These are phyloP conservation scores for Coregonus ussuriensis DNA, from an alignment of 2,797 vertebrate genomes.

Conservation along the genomic window DNA sequence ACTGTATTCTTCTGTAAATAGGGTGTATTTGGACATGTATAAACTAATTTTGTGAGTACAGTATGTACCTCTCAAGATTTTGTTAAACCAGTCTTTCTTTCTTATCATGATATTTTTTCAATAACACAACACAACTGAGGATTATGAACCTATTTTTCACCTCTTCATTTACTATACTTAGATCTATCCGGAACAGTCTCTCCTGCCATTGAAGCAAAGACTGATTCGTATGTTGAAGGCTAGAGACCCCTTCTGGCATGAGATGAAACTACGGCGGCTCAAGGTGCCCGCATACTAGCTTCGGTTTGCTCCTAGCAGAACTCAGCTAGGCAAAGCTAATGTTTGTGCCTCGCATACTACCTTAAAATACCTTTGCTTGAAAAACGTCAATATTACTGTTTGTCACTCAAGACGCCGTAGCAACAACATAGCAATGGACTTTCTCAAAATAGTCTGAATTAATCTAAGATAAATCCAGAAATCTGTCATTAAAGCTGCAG, in stretches of 20 bases:
- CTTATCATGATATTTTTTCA: not conserved
- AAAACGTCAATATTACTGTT: too few relatives aligned
- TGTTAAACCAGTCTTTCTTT: not conserved
- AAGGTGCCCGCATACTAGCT: not conserved
- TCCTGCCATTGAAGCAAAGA: not conserved
- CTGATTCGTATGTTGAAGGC: not conserved
- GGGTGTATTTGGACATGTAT: not conserved
- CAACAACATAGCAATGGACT: too few relatives aligned
- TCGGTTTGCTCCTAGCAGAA: not conserved
- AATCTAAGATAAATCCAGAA: too few relatives aligned
- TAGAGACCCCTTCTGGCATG: constrained; percentile 50
- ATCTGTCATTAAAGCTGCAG: too few relatives aligned
- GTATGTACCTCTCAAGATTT: not conserved
- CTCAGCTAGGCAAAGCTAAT: too few relatives aligned
- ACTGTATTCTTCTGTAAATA: not conserved
- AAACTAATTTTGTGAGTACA: not conserved
- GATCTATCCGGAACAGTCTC: not conserved
- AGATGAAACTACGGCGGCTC: not conserved
- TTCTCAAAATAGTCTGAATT: too few relatives aligned
- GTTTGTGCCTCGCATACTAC: too few relatives aligned
- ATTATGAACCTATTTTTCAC: not conserved
- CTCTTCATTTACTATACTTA: not conserved
- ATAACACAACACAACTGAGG: not conserved
- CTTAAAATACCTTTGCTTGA: too few relatives aligned
- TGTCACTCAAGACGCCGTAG: too few relatives aligned